phyloP scores from a whole-genome alignment of 1,140 invertebrate genomes.

The Bombus sibiricus region DNA sequence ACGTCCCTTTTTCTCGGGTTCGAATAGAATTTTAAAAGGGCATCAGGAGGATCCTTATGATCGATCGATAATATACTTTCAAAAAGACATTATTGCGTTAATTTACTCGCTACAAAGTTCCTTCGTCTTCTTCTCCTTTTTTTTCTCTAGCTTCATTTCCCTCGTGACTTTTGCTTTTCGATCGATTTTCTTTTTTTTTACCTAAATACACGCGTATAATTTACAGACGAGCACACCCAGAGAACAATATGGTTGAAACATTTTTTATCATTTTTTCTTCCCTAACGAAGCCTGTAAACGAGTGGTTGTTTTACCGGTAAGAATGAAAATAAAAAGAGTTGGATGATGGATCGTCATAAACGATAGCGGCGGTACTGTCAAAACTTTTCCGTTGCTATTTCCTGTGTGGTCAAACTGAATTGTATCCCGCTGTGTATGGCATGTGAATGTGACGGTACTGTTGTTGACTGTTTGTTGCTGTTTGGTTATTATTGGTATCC shows the following conservation, averaged over 20 bases:
- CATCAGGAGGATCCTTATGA: constrained; percentile 51
- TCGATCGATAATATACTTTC: constrained; percentile 65
- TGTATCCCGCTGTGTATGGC: constrained; percentile 40
- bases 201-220: constrained; percentile 60
- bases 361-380: constrained; percentile 47
- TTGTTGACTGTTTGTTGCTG: constrained; percentile 27
- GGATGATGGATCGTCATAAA: constrained; percentile 46
- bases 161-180: not conserved
- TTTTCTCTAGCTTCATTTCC: not conserved
- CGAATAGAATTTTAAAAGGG: constrained; percentile 52
- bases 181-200: not conserved
- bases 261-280: not conserved
- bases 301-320: constrained; percentile 15
- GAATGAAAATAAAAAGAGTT: constrained; percentile 30
- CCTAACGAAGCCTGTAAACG: constrained; percentile 24
- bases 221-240: constrained; percentile 62
- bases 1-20: constrained; percentile 14
- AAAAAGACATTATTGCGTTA: constrained; percentile 67
- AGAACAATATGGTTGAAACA: constrained; percentile 54
- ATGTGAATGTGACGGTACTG: constrained; percentile 42
- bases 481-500: not conserved
- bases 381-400: constrained; percentile 52
- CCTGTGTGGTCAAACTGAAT: constrained; percentile 38
- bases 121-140: not conserved
- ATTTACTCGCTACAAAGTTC: constrained; percentile 60